A percentile compares a stretch with the other conserved stretches of the same genome.
These are phyloP conservation scores for Paelopatides confundens DNA, from an alignment of 53 echinoderm and acorn worm species.

Conservation along the genomic window DNA sequence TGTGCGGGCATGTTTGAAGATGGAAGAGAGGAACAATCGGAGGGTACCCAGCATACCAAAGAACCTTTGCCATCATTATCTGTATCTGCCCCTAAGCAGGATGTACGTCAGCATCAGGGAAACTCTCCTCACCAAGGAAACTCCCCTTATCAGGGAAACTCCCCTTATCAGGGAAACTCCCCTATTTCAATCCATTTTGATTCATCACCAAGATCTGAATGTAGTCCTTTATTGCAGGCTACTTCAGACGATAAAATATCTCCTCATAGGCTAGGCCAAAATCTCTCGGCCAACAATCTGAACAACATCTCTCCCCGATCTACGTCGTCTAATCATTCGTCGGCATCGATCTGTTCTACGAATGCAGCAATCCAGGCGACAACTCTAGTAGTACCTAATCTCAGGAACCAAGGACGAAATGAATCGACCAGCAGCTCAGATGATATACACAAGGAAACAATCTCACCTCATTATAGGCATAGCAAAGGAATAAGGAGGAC, in stretches of 20 bases:
- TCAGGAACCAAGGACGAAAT: not conserved
- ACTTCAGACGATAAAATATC: slow-evolving; percentile 4
- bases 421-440: not conserved
- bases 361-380: not conserved
- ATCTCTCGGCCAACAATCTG: not conserved
- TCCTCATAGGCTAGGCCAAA: not conserved
- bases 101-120: too few relatives aligned
- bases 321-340: slow-evolving; percentile 10
- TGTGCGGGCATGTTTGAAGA: slow-evolving; percentile 53
- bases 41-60: not conserved
- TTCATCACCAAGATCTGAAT: slow-evolving; percentile 33
- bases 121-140: not conserved
- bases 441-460: not conserved
- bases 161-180: not conserved
- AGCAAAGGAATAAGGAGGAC: not conserved
- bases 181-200: slow-evolving; percentile 13
- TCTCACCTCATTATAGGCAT: not conserved
- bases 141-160: not conserved
- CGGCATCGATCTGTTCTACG: not conserved
- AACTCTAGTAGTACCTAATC: slow-evolving; percentile 17
- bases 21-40: not conserved
- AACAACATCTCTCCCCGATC: slow-evolving; percentile 4
- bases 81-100: not conserved
- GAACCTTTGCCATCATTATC: not conserved
- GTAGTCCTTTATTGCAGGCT: not conserved